phyloP scores from a whole-genome alignment of 2,888 invertebrate genomes.

The Drosophila pegasa region DNA sequence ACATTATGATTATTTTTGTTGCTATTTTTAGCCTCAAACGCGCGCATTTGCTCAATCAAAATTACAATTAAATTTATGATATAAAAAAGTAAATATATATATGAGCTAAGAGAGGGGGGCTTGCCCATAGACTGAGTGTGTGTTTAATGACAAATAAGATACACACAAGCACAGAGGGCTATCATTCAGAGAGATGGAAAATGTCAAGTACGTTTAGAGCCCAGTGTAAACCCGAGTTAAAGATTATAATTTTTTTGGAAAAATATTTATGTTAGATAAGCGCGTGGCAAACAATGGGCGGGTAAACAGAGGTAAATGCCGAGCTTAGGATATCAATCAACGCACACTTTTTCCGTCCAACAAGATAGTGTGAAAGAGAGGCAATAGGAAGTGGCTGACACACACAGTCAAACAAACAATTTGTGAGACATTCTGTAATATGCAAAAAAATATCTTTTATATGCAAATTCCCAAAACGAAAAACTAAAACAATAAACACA shows the following conservation, averaged over 20 bases:
- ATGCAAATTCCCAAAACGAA: slow-evolving; percentile 36
- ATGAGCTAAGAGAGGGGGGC: slow-evolving; percentile 10
- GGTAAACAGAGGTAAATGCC: slow-evolving; percentile 4
- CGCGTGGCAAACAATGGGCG: neutral
- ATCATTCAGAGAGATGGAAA: slow-evolving; percentile 15
- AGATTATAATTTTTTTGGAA: slow-evolving; percentile 19
- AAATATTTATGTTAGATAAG: slow-evolving; percentile 29
- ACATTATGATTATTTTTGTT: slow-evolving; percentile 6
- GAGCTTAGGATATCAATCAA: slow-evolving; percentile 24
- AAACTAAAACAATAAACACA: slow-evolving; percentile 35
- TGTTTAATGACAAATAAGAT: slow-evolving; percentile 19
- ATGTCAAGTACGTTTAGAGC: slow-evolving; percentile 10
- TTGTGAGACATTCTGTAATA: slow-evolving; percentile 33
- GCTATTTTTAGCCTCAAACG: slow-evolving; percentile 3
- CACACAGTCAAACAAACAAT: neutral
- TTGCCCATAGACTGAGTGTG: slow-evolving; percentile 13
- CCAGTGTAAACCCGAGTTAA: slow-evolving; percentile 15
- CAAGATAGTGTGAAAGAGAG: slow-evolving; percentile 3
- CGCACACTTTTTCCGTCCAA: slow-evolving; percentile 1
- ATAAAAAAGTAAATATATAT: neutral
- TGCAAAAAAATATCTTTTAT: slow-evolving; percentile 21
- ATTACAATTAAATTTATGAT: slow-evolving; percentile 17
- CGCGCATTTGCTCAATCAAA: slow-evolving; percentile 15
- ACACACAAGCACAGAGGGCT: slow-evolving; percentile 1
- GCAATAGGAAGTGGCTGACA: neutral